Base-by-base conservation (phyloP, 2,113 vertebrate genomes). In the Podilymbus podiceps region DNA sequence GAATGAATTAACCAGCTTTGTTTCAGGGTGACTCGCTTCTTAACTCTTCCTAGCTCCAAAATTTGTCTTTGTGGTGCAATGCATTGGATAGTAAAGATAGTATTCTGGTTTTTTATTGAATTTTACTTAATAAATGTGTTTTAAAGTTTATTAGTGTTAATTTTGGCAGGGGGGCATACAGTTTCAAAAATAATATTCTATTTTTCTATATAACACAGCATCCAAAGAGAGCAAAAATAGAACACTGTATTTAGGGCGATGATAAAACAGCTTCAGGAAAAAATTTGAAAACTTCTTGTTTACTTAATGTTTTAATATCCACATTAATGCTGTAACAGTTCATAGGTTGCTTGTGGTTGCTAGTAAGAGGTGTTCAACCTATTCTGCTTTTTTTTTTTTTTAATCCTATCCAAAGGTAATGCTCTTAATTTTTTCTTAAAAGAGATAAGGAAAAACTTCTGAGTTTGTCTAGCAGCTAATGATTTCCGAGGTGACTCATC, bases 321-420 rank as follows among this genome's bases (percentile, higher is more conserved):
- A 35, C 0, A 0, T 77, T 23, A 74, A 50, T 62, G 24, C 60
- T 0, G 0, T 22, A 47, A 73, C 38, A 25, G 38, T 33, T 60
- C 4, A 1, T 13, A 23, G 46, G 16, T 62, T 58, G 23, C 44
- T 81, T 78, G 16, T 58, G n/a, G 2, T 33, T 58, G 73, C 27
- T n/a, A 53, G 1, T 27, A 74, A 50, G 27, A 31, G 35, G 5
- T 33, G 52, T n/a, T 58, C 19, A 28, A 5, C 6, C 56, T 52
- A 2, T 2, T 52, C 8, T 2, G n/a, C 3, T 14, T 27, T 38
- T 2, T 62, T 42, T 33, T 22, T 40, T 49, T 76, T 82, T 7
- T 4, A 31, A 10, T 52, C 27, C 42, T 40, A 1, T 64, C 33
- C 4, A 15, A 50, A n/a, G 50, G 9, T 16, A 20, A 12, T 31